These are phyloP conservation scores for Hirudinaria manillensis DNA, from an alignment of 2,888 invertebrate genomes.

Conservation along the genomic window DNA sequence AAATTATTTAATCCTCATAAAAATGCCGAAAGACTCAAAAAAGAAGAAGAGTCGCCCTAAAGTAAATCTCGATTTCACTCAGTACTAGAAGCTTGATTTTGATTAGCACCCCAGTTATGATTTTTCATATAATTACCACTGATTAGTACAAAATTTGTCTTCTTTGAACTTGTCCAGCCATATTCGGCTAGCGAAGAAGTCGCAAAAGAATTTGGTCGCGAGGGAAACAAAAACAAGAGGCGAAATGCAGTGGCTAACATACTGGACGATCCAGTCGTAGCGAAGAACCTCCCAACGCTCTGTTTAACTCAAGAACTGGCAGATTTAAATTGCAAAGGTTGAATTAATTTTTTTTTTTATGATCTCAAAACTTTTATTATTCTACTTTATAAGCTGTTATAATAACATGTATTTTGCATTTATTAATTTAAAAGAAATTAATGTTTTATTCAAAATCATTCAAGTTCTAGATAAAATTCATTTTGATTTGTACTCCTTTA, in stretches of 20 bases:
- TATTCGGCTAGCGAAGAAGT: neutral
- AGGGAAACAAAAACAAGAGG: neutral
- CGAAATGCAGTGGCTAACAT: slow-evolving; percentile 30
- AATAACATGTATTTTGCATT: no score
- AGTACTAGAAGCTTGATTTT: no score
- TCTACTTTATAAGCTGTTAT: no score
- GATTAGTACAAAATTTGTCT: neutral
- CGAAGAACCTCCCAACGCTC: slow-evolving; percentile 27
- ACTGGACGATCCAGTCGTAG: slow-evolving; percentile 29
- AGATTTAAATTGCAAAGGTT: slow-evolving; percentile 18
- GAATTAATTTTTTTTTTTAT: no score
- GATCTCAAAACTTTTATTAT: no score
- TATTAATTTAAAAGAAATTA: no score
- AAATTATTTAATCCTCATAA: no score
- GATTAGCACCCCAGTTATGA: neutral
- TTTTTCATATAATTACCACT: neutral
- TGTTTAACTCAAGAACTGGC: slow-evolving; percentile 25
- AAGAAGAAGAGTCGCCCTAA: neutral
- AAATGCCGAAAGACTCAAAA: slow-evolving; percentile 10
- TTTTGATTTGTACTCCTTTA: no score
- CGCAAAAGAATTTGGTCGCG: neutral
- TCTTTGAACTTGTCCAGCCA: neutral
- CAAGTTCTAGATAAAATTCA: no score
- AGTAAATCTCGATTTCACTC: neutral
- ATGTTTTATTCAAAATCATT: no score